phyloP scores from a whole-genome alignment of 2,888 invertebrate genomes.

The Lithodes maja region DNA sequence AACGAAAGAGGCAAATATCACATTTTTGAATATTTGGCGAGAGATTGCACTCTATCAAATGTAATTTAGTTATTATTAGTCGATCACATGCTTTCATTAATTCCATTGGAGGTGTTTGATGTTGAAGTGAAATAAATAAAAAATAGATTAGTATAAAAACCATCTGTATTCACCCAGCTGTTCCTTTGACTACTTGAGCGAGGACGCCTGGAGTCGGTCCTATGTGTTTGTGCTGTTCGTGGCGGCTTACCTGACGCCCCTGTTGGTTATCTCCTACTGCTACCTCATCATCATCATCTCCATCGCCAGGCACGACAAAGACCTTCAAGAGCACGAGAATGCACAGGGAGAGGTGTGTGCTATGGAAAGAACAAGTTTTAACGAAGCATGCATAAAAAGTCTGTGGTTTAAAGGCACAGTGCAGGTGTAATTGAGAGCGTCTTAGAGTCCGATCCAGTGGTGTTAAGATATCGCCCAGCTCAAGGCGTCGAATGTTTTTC shows the following conservation, averaged over 20 bases:
- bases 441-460: too few relatives aligned
- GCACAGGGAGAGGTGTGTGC: constrained; percentile 32
- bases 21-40: not conserved
- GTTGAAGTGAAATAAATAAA: not conserved
- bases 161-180: constrained; percentile 20
- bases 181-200: constrained; percentile 74
- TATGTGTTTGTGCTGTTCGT: constrained; percentile 71
- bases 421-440: too few relatives aligned
- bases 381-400: too few relatives aligned
- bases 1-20: too few relatives aligned
- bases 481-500: too few relatives aligned
- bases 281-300: constrained; percentile 77
- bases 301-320: constrained; percentile 58
- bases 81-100: too few relatives aligned
- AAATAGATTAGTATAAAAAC: not conserved
- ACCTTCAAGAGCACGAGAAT: constrained; percentile 15
- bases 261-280: constrained; percentile 80
- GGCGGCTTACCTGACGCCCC: constrained; percentile 76
- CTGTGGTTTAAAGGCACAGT: too few relatives aligned
- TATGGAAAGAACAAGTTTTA: too few relatives aligned
- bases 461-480: too few relatives aligned
- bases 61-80: not conserved
- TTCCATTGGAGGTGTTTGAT: too few relatives aligned
- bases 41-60: not conserved
- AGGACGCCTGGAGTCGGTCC: constrained; percentile 38